phyloP scores from a whole-genome alignment of 1,140 invertebrate genomes.

The Arion vulgaris region DNA sequence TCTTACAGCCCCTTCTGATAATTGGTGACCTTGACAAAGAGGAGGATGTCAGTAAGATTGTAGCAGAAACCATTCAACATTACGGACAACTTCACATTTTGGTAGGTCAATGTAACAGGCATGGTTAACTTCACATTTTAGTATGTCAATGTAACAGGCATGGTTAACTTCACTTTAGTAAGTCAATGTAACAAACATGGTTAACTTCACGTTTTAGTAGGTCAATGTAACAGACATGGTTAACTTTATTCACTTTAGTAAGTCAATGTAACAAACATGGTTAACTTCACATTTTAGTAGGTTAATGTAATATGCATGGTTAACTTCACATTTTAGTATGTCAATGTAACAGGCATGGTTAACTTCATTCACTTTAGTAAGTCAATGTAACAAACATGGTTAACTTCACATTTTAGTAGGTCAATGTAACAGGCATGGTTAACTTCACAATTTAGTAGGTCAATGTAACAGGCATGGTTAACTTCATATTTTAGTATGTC shows the following conservation, averaged over 20 bases:
- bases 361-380: background rate
- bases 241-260: too few species aligned
- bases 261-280: too few species aligned
- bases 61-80: conserved; percentile 73
- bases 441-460: too few species aligned
- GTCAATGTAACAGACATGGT: too few species aligned
- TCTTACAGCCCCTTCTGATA: conserved; percentile 57
- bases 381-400: background rate
- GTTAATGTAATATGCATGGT: background rate
- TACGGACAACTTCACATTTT: conserved; percentile 65
- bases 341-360: background rate
- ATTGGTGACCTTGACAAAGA: conserved; percentile 84
- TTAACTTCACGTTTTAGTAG: too few species aligned
- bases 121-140: background rate
- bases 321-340: background rate
- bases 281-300: conserved; percentile 65
- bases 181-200: background rate
- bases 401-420: too few species aligned
- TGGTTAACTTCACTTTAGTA: background rate
- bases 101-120: conserved; percentile 46
- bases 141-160: background rate
- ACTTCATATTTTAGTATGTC: conserved; percentile 65
- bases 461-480: too few species aligned
- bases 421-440: too few species aligned
- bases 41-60: conserved; percentile 79